Evolutionary conservation across 2,113 vertebrate genomes (phyloP).

Genomic region (Nibea albiflora): DNA sequence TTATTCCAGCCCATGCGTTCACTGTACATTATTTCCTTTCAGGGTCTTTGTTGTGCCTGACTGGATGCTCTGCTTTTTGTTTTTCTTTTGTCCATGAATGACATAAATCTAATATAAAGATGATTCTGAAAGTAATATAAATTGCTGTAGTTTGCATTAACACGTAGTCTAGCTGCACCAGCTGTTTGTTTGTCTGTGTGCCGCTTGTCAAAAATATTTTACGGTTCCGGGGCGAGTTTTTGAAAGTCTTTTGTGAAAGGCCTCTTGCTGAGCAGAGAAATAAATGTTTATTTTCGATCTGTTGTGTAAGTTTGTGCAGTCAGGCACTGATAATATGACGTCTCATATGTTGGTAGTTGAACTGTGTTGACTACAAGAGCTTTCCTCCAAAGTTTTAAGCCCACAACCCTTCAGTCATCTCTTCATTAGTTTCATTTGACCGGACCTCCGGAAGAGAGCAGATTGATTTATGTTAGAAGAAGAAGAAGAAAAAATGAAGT

Average conservation of each 20-base stretch:
- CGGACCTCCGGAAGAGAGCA: background rate
- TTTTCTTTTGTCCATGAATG: constrained; percentile 38
- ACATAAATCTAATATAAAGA: constrained; percentile 64
- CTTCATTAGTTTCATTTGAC: constrained; percentile 6
- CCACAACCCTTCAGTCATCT: background rate
- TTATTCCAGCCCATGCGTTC: constrained; percentile 16
- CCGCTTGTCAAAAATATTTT: constrained; percentile 30
- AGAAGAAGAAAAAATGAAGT: background rate
- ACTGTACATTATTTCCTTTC: constrained; percentile 50
- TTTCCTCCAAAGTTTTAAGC: constrained; percentile 1
- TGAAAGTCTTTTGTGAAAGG: constrained; percentile 14
- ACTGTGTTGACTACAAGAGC: background rate
- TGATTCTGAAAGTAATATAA: constrained; percentile 64
- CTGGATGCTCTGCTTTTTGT: constrained; percentile 22
- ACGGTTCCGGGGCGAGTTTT: background rate
- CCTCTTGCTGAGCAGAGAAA: background rate
- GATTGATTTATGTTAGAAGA: background rate
- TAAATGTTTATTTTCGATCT: background rate
- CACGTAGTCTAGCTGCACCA: constrained; percentile 41
- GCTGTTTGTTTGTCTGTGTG: constrained; percentile 27
- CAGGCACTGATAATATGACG: constrained; percentile 5
- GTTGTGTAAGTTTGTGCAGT: constrained; percentile 15
- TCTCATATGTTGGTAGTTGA: constrained; percentile 20
- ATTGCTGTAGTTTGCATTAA: constrained; percentile 40
- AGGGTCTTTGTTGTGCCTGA: constrained; percentile 42